Percentiles rank a stretch among this genome's conserved stretches.
Conservation (phyloP, 2,797 vertebrate species). For the Oreonectes daqikongensis region DNA sequence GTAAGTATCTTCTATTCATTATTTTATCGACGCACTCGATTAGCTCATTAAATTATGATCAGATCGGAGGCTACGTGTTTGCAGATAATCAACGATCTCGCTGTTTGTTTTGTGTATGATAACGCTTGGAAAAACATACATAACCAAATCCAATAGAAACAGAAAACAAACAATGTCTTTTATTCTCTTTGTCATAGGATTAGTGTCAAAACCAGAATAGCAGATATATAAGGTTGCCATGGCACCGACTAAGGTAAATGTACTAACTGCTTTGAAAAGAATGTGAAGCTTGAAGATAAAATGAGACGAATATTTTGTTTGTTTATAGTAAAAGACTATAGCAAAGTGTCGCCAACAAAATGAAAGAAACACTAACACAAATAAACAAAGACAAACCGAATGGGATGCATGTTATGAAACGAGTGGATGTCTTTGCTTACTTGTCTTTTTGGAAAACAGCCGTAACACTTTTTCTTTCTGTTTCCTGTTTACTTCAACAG, state of each 20-base stretch:
- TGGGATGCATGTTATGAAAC: neutral
- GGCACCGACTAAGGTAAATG: conserved; percentile 23
- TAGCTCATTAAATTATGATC: neutral
- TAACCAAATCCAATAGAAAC: neutral
- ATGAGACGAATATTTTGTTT: neutral
- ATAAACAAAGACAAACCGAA: too few relatives aligned
- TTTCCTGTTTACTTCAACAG: neutral
- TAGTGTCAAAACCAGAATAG: neutral
- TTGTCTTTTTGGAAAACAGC: neutral
- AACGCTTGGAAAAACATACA: neutral
- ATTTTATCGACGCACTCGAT: neutral
- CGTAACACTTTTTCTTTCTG: conserved; percentile 1
- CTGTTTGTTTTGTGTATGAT: neutral
- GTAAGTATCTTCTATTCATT: neutral
- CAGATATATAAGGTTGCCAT: neutral
- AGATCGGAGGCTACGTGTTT: neutral
- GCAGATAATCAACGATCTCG: neutral
- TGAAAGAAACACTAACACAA: neutral
- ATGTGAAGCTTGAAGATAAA: neutral
- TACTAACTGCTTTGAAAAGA: neutral
- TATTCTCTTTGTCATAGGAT: conserved; percentile 5
- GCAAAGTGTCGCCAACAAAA: neutral
- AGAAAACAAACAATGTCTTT: neutral
- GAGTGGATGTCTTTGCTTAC: too few relatives aligned
- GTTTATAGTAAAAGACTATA: neutral